phyloP scores from a whole-genome alignment of 2,888 invertebrate genomes.

The Dyspetes luteomarginatus region DNA sequence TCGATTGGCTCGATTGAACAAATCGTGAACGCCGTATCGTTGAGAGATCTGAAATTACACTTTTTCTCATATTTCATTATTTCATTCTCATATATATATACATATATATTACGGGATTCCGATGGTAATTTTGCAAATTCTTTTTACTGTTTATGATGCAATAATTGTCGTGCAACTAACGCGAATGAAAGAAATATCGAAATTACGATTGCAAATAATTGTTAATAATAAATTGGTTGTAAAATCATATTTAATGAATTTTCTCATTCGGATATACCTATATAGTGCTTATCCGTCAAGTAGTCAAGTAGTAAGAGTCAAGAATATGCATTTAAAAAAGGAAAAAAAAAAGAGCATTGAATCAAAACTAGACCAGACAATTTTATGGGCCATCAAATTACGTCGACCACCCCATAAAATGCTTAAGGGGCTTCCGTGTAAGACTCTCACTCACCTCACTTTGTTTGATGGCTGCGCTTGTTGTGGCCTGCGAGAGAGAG shows the following conservation, averaged over 20 bases:
- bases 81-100: no score
- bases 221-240: background rate
- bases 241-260: background rate
- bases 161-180: background rate
- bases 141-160: no score
- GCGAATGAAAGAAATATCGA: background rate
- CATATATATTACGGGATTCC: no score
- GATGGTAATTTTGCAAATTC: no score
- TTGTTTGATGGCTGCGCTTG: conserved; percentile 74
- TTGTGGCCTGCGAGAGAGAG: conserved; percentile 9
- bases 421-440: conserved; percentile 82
- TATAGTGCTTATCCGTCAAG: background rate
- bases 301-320: conserved; percentile 9
- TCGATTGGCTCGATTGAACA: background rate
- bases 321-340: conserved; percentile 44
- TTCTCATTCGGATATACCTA: background rate
- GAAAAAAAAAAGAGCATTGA: conserved; percentile 52
- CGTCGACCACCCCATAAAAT: conserved; percentile 83
- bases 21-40: background rate
- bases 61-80: conserved; percentile 1
- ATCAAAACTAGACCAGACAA: conserved; percentile 82
- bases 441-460: conserved; percentile 72
- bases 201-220: background rate
- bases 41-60: conserved; percentile 36
- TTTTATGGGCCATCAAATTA: conserved; percentile 84